Percentiles rank a stretch among this genome's conserved stretches.
Evolutionary conservation across 2,888 invertebrate genomes (phyloP).

Genomic region (Scrobipalpa atriplicella): DNA sequence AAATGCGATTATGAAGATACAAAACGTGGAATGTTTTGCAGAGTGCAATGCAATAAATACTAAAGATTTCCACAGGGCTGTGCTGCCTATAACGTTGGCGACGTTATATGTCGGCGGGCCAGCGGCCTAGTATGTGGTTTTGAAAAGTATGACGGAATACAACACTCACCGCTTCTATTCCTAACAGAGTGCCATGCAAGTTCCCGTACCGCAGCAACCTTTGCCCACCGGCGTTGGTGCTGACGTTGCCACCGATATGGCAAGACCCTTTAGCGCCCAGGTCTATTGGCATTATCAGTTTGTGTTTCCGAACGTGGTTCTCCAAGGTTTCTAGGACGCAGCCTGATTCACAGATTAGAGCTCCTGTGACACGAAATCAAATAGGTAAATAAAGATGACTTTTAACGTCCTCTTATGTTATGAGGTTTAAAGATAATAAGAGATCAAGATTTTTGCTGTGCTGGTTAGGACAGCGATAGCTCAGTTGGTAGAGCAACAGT

Average conservation of each 20-base stretch:
- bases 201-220: conserved; percentile 97
- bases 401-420: no score
- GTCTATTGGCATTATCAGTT: conserved; percentile 97
- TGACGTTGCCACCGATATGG: conserved; percentile 97
- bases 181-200: conserved; percentile 94
- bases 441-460: no score
- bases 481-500: no score
- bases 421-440: no score
- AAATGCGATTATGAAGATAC: no score
- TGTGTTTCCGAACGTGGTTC: conserved; percentile 85
- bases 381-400: no score
- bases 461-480: no score
- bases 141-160: conserved; percentile 30
- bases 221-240: conserved; percentile 98
- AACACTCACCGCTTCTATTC: conserved; percentile 91
- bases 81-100: conserved; percentile 97
- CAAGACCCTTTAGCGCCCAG: conserved; percentile 98
- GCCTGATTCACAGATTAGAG: conserved; percentile 94
- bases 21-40: no score
- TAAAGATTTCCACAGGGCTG: no score
- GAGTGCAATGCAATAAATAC: no score
- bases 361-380: conserved; percentile 66
- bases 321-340: conserved; percentile 95
- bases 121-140: no score
- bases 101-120: no score